Percentiles rank a stretch among this genome's conserved stretches.
Evolutionary conservation across 2,888 invertebrate genomes (phyloP).

Genomic region (Chaetogeoica ovagalla): DNA sequence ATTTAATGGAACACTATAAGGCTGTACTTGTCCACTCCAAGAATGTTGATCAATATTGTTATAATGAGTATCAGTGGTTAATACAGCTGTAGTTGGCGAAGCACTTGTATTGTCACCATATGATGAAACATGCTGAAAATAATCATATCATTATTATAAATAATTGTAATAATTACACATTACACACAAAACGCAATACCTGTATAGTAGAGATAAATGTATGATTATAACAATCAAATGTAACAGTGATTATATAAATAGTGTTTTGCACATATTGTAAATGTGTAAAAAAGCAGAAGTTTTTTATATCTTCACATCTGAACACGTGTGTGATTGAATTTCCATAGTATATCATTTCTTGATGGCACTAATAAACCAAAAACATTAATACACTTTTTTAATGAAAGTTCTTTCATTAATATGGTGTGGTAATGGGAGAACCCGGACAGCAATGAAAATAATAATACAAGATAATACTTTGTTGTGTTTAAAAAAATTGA

Average conservation of each 20-base stretch:
- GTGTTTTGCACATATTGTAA: slow-evolving; percentile 39
- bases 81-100: slow-evolving; percentile 20
- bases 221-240: slow-evolving; percentile 27
- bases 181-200: not conserved
- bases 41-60: slow-evolving; percentile 40
- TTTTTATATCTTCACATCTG: slow-evolving; percentile 34
- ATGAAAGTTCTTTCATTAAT: not conserved
- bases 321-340: slow-evolving; percentile 26
- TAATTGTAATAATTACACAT: not conserved
- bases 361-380: slow-evolving; percentile 31
- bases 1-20: slow-evolving; percentile 42
- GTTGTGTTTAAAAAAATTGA: too few relatives aligned
- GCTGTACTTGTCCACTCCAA: slow-evolving; percentile 40
- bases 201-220: slow-evolving; percentile 42
- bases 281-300: slow-evolving; percentile 33
- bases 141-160: not conserved
- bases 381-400: not conserved
- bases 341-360: slow-evolving; percentile 40
- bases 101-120: slow-evolving; percentile 34
- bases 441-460: too few relatives aligned
- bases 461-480: too few relatives aligned
- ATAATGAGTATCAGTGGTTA: not conserved
- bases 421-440: too few relatives aligned
- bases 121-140: slow-evolving; percentile 40
- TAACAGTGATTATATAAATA: slow-evolving; percentile 38